A percentile compares a stretch with the other conserved stretches of the same genome.
phyloP scores from a whole-genome alignment of 2,113 vertebrate species.

The Progne subis region DNA sequence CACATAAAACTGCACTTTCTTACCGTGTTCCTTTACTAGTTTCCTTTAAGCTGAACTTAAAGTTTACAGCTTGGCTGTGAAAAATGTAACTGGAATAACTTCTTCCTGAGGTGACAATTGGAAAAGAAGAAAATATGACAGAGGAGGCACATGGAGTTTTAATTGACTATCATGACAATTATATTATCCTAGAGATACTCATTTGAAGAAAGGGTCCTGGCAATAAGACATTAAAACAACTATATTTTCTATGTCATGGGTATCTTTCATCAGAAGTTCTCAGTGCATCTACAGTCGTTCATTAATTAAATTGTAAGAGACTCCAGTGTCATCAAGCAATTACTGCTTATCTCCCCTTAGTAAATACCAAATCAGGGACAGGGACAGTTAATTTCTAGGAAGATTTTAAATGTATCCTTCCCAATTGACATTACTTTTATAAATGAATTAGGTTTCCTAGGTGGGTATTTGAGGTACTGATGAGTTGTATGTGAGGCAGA shows the following conservation, averaged over 20 bases:
- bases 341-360: background rate
- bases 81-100: background rate
- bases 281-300: background rate
- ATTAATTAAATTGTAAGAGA: constrained; percentile 3
- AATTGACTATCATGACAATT: background rate
- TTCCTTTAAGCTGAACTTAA: background rate
- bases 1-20: background rate
- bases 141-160: background rate
- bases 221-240: background rate
- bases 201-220: background rate
- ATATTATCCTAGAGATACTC: background rate
- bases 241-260: background rate
- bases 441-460: background rate
- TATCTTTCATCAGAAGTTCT: background rate
- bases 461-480: background rate
- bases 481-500: background rate
- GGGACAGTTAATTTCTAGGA: background rate
- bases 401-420: background rate
- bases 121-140: background rate
- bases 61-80: background rate
- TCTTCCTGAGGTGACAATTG: constrained; percentile 3
- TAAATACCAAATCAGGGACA: background rate
- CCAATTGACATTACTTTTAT: background rate
- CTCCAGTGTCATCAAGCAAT: background rate
- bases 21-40: background rate